phyloP scores from a whole-genome alignment of 2,797 vertebrate genomes.

The Meriones psammophilus region DNA sequence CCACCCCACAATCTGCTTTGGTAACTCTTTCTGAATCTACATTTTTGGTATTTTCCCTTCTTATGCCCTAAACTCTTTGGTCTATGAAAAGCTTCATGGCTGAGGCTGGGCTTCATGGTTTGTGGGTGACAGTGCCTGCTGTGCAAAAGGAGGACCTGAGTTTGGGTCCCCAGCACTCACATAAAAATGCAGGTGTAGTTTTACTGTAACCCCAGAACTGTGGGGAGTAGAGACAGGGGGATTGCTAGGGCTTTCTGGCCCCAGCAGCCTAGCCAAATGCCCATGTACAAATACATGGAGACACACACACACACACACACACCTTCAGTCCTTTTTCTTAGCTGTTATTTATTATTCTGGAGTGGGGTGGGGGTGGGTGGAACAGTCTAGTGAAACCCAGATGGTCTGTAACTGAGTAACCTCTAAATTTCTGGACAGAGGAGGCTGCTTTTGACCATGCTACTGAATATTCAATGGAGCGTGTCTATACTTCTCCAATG shows the following conservation, averaged over 20 bases:
- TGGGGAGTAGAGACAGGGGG: background rate
- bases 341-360: conserved; percentile 1
- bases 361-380: background rate
- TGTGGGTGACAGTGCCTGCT: background rate
- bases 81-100: background rate
- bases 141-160: background rate
- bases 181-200: background rate
- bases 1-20: background rate
- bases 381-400: background rate
- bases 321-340: background rate
- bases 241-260: background rate
- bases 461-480: background rate
- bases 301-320: background rate
- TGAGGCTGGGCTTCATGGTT: background rate
- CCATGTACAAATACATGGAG: too few relatives aligned
- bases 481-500: background rate
- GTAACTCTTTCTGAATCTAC: conserved; percentile 11
- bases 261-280: background rate
- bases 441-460: conserved; percentile 14
- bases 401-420: background rate
- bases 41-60: background rate
- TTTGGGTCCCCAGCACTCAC: background rate
- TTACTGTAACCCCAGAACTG: background rate
- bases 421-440: background rate
- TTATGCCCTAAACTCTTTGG: background rate